A percentile compares a stretch with the other conserved stretches of the same genome.
Evolutionary conservation across 2,113 vertebrate genomes (phyloP).

Genomic region (Caloenas nicobarica): DNA sequence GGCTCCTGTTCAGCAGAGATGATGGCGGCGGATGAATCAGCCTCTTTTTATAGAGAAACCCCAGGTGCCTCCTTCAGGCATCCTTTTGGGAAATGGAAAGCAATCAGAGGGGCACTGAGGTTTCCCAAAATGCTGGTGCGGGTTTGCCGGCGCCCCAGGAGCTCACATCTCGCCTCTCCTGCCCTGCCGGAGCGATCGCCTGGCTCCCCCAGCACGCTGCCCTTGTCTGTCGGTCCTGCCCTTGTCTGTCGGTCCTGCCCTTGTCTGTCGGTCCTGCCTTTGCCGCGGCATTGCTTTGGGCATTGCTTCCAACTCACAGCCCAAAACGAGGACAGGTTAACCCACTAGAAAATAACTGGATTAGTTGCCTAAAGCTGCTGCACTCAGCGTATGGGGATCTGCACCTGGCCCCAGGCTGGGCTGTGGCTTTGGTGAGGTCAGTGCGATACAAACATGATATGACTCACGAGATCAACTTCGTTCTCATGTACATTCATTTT

Average conservation of each 20-base stretch:
- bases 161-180: accelerated
- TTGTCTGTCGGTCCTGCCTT: background rate
- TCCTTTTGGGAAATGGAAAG: background rate
- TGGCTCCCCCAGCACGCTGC: background rate
- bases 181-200: background rate
- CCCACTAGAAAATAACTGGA: too few relatives aligned
- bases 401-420: background rate
- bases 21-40: accelerated
- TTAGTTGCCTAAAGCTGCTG: background rate
- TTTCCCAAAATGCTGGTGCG: background rate
- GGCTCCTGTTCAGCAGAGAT: accelerated
- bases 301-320: background rate
- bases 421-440: background rate
- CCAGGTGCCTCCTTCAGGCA: background rate
- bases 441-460: background rate
- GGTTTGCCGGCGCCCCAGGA: background rate
- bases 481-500: background rate
- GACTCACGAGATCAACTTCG: background rate
- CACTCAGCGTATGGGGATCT: background rate
- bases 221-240: background rate
- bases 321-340: too few relatives aligned
- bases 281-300: background rate
- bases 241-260: background rate
- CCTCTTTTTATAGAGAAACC: background rate
- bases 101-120: accelerated